Conservation (phyloP, 2,797 vertebrate genomes). For the Miichthys miiuy region DNA sequence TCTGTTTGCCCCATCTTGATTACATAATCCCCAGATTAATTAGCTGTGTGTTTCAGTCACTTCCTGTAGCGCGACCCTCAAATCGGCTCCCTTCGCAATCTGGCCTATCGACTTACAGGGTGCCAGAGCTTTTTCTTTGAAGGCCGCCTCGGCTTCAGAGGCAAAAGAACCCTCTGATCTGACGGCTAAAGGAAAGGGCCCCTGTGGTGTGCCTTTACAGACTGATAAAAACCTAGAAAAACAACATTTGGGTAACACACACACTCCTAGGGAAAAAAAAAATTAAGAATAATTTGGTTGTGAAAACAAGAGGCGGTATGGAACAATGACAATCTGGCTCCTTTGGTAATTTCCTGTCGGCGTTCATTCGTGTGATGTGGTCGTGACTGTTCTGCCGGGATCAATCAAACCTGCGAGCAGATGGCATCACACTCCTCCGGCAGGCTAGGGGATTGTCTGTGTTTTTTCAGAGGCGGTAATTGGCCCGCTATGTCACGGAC, state of each 20-base stretch:
- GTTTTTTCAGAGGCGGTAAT: constrained; percentile 71
- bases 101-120: constrained; percentile 80
- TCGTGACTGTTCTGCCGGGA: constrained; percentile 76
- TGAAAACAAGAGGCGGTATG: constrained; percentile 74
- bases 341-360: constrained; percentile 80
- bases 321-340: constrained; percentile 79
- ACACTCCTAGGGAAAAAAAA: constrained; percentile 26
- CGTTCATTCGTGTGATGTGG: constrained; percentile 74
- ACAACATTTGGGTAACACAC: constrained; percentile 75
- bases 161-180: constrained; percentile 78
- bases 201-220: constrained; percentile 70
- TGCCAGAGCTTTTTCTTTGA: constrained; percentile 78
- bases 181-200: constrained; percentile 69
- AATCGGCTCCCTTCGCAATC: constrained; percentile 68
- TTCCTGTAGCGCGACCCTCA: constrained; percentile 76
- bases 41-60: constrained; percentile 73
- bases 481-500: constrained; percentile 72
- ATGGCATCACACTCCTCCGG: constrained; percentile 73
- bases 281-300: constrained; percentile 75
- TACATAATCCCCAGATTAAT: constrained; percentile 80
- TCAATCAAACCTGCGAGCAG: constrained; percentile 79
- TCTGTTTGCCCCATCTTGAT: constrained; percentile 61
- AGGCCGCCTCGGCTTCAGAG: constrained; percentile 75
- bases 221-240: constrained; percentile 75
- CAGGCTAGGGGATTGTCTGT: constrained; percentile 68